Evolutionary conservation across 2,797 vertebrate species (phyloP), one percentile per base, ranked within the genome.

Genomic region (Denticeps clupeoides): DNA sequence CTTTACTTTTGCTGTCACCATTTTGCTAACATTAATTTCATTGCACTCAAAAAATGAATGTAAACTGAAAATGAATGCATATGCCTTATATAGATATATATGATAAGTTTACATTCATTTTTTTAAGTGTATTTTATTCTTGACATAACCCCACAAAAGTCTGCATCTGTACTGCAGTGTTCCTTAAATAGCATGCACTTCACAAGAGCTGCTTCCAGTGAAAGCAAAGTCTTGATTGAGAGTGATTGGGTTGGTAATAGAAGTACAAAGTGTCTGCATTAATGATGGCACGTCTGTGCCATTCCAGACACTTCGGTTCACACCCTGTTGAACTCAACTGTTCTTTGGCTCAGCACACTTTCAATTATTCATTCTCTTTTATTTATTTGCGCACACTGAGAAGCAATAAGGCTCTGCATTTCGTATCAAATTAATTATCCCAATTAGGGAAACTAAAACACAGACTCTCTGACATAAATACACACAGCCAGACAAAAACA

Each of bases 281-380:
- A n/a, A 11, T 45, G 37, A 46, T 44, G 47, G 47, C 24, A 5
- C 12, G 5, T 21, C 38, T 26, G 10, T 49, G 47, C 24, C 11
- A 19, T 47, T 26, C 55, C 37, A 38, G 41, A 49, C 41, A 48
- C 53, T 45, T 26, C 27, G 42, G 44, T 51, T 50, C 32, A 26
- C 22, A 21, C 21, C 26, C 13, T 37, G 12, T 23, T 41, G 11
- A 35, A 55, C 33, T 58, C 47, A 37, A 12, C 29, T 45, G 47
- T 62, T 60, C 55, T 57, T 53, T 43, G 42, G 42, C 53, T 59
- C 42, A 44, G 22, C 7, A 37, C 19, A 7, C 24, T 29, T 51
- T 55, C 49, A 55, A 60, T 60, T 58, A 64, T 60, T 64, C 55
- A 64, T 53, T 19, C 15, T 4, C n/a, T 3, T 47, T 64, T 51